Percentiles rank a stretch among this genome's conserved stretches.
Conservation (phyloP, 2,113 vertebrate genomes). For the Petrocephalus microphthalmus region DNA sequence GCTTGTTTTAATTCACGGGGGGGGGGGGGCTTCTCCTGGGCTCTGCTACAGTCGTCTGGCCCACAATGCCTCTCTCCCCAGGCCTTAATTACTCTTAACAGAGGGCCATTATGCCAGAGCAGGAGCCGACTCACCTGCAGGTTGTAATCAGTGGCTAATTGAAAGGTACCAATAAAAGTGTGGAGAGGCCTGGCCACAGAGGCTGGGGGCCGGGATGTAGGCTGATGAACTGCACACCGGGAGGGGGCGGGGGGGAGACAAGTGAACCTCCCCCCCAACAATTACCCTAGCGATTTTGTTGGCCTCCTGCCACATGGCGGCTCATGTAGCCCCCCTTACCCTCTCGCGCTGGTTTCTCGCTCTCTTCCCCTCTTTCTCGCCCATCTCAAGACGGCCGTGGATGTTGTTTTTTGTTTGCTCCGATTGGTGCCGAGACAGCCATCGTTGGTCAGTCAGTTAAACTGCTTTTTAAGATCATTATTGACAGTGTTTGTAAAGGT, state of each 20-base stretch:
- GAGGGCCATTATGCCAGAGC: constrained; percentile 33
- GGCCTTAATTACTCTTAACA: constrained; percentile 41
- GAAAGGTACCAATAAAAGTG: constrained; percentile 40
- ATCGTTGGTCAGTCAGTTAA: not conserved
- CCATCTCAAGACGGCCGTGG: not conserved
- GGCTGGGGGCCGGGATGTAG: constrained; percentile 33
- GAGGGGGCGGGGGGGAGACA: constrained; percentile 17
- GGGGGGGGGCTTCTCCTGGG: not conserved
- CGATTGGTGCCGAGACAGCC: not conserved
- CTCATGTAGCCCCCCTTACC: not conserved
- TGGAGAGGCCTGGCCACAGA: constrained; percentile 38
- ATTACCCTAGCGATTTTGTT: not conserved
- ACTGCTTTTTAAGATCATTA: not conserved
- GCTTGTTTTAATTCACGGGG: not conserved
- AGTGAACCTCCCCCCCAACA: not conserved
- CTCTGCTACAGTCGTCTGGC: not conserved
- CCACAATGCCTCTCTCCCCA: constrained; percentile 32
- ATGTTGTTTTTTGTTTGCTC: not conserved
- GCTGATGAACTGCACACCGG: constrained; percentile 4
- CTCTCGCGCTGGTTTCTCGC: not conserved
- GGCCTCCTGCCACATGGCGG: not conserved
- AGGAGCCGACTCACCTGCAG: constrained; percentile 27
- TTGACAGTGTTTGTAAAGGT: not conserved
- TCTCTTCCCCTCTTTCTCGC: not conserved
- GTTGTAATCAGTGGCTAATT: constrained; percentile 33